A percentile compares a stretch with the other conserved stretches of the same genome.
These are phyloP conservation scores for Drosophila saltans DNA, from an alignment of 1,140 invertebrate species.

Conservation along the genomic window DNA sequence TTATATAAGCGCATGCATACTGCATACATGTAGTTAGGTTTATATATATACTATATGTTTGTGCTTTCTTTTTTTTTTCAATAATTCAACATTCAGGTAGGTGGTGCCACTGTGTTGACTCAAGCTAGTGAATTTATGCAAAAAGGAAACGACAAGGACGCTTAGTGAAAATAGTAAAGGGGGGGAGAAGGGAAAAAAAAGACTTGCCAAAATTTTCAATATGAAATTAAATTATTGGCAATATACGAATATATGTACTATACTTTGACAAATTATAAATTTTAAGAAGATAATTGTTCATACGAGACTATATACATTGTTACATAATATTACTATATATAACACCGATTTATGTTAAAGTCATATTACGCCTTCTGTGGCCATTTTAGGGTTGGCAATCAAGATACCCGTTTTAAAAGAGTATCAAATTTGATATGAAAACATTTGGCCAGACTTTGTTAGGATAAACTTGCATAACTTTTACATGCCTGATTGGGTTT, in stretches of 20 bases:
- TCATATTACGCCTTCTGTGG: too few relatives aligned
- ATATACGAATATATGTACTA: neutral
- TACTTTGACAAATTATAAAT: too few relatives aligned
- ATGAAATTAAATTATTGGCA: neutral
- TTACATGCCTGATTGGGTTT: slow-evolving; percentile 43
- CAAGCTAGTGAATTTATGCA: slow-evolving; percentile 49
- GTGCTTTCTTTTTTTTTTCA: slow-evolving; percentile 30
- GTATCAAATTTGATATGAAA: slow-evolving; percentile 34
- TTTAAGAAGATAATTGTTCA: too few relatives aligned
- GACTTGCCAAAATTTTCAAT: neutral
- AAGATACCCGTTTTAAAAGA: neutral
- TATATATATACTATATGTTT: slow-evolving; percentile 15
- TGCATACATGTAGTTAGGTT: neutral
- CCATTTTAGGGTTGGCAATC: too few relatives aligned
- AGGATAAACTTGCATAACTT: slow-evolving; percentile 30
- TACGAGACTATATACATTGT: too few relatives aligned
- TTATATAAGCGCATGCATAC: neutral
- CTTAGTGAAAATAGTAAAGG: neutral
- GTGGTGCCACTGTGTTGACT: slow-evolving; percentile 44
- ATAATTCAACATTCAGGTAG: slow-evolving; percentile 44
- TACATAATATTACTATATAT: too few relatives aligned
- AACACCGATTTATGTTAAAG: too few relatives aligned
- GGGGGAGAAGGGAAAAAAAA: neutral
- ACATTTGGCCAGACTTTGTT: slow-evolving; percentile 29
- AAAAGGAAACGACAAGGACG: slow-evolving; percentile 13